Evolutionary conservation across 2,888 invertebrate genomes (phyloP).

Genomic region (Erpobdella octoculata): DNA sequence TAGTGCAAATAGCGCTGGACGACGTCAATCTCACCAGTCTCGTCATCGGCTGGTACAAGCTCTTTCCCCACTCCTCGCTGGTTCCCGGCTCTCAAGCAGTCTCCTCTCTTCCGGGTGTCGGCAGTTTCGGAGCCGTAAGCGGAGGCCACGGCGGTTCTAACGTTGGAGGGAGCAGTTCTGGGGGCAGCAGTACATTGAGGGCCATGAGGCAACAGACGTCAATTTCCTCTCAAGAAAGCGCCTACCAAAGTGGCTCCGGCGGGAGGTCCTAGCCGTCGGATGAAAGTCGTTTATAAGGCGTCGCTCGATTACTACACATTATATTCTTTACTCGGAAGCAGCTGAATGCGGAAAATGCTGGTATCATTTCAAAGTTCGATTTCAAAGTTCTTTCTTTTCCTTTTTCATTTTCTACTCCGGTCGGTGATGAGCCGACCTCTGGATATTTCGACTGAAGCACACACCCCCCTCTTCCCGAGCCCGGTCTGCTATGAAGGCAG

Average conservation of each 20-base stretch:
- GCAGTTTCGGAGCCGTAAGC: not conserved
- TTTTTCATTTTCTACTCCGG: not conserved
- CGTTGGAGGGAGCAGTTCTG: not conserved
- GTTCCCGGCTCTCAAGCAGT: constrained; percentile 39
- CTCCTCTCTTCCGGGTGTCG: not conserved
- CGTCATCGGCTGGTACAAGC: constrained; percentile 99
- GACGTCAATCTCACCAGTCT: constrained; percentile 93
- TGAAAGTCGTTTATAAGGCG: too few relatives aligned
- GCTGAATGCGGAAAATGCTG: too few relatives aligned
- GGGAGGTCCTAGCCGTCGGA: not conserved
- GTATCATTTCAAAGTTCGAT: too few relatives aligned
- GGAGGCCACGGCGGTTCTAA: not conserved
- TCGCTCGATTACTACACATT: too few relatives aligned
- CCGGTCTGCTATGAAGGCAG: too few relatives aligned
- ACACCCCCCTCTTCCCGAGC: too few relatives aligned
- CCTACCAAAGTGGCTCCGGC: constrained; percentile 36
- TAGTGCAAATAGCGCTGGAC: constrained; percentile 95
- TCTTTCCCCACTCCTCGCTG: constrained; percentile 55
- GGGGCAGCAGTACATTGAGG: not conserved
- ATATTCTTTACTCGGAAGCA: too few relatives aligned
- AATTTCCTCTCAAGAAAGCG: constrained; percentile 38
- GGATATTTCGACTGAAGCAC: too few relatives aligned
- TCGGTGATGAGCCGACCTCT: too few relatives aligned
- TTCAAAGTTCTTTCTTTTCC: too few relatives aligned
- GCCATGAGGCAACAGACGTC: constrained; percentile 36